These are phyloP conservation scores for Petrocephalus microphthalmus DNA, from an alignment of 2,113 vertebrate species.

Conservation along the genomic window DNA sequence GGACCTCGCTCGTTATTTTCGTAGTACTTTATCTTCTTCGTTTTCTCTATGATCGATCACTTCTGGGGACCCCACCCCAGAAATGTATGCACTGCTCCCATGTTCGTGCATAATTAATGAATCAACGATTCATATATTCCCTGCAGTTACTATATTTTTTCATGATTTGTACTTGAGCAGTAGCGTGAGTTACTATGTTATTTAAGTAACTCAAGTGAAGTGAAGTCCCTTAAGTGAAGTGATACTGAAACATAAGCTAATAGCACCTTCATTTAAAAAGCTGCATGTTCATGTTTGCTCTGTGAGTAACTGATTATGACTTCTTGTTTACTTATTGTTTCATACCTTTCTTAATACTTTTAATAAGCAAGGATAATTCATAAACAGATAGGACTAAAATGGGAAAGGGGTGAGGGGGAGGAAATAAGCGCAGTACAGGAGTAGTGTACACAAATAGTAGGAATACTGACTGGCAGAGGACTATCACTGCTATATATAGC, in stretches of 20 bases:
- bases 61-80: no score
- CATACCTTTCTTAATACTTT: not conserved
- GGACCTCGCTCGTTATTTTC: no score
- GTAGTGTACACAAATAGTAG: not conserved
- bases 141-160: not conserved
- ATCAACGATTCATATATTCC: not conserved
- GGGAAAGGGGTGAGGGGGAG: not conserved
- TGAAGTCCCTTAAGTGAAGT: not conserved
- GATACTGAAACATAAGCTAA: not conserved
- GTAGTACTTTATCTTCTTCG: no score
- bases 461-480: not conserved
- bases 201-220: no score
- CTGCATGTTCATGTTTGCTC: not conserved
- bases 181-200: not conserved
- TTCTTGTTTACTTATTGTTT: not conserved
- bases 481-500: not conserved
- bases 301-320: not conserved
- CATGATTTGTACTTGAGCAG: not conserved
- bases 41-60: no score
- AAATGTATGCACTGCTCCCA: not conserved
- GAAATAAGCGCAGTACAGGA: not conserved
- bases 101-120: not conserved
- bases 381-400: not conserved
- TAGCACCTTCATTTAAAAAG: not conserved
- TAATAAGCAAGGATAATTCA: not conserved